These are phyloP conservation scores for Thomomys bottae DNA, from an alignment of 2,113 vertebrate genomes.

Conservation along the genomic window DNA sequence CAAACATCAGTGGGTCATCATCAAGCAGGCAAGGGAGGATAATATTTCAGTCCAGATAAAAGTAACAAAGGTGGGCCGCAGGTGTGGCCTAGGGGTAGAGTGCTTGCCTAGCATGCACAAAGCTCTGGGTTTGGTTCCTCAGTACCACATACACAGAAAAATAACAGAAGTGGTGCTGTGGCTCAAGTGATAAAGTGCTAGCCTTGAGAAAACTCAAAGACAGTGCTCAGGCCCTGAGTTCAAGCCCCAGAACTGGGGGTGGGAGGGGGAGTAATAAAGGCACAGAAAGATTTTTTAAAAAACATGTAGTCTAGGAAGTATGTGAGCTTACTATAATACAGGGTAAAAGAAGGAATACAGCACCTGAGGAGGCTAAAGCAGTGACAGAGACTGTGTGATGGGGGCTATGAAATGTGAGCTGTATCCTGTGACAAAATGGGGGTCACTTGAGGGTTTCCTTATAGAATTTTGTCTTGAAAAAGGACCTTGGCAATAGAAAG, in stretches of 20 bases:
- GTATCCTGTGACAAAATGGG: background rate
- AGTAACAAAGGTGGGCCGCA: background rate
- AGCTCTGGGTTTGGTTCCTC: no score
- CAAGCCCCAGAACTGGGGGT: no score
- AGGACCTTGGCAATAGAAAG: background rate
- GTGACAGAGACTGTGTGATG: background rate
- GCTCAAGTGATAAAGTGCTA: no score
- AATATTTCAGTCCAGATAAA: background rate
- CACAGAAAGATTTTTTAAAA: background rate
- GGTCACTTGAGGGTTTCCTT: slow-evolving; percentile 21
- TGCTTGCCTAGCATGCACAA: no score
- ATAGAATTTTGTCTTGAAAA: slow-evolving; percentile 44
- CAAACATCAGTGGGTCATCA: slow-evolving; percentile 25
- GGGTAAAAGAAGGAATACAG: background rate
- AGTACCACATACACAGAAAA: no score
- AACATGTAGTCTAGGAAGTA: background rate
- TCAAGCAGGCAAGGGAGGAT: background rate
- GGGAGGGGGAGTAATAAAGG: no score
- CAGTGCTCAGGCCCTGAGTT: no score
- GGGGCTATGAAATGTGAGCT: background rate
- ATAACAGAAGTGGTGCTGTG: no score
- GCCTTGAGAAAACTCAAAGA: no score
- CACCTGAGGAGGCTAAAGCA: background rate
- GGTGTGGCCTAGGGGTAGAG: no score
- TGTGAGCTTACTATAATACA: background rate